Evolutionary conservation across 2,797 vertebrate species (phyloP).

Genomic region (Sebastes trivittatus): DNA sequence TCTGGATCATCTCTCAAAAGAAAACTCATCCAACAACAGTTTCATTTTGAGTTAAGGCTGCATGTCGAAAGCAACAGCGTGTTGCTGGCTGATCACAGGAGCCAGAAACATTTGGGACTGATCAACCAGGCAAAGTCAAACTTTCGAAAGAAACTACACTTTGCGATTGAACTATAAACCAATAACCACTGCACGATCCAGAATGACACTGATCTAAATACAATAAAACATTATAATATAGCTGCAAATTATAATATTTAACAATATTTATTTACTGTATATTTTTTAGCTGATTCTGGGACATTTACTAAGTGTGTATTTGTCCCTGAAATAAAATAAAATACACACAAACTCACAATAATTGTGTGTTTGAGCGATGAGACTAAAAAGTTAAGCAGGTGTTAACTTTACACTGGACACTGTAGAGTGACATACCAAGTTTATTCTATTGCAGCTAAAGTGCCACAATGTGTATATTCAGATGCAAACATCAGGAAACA

Average conservation of each 20-base stretch:
- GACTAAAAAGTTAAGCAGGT: background rate
- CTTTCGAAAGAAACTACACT: background rate
- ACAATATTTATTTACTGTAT: background rate
- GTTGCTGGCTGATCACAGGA: background rate
- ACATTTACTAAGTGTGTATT: background rate
- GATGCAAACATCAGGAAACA: background rate
- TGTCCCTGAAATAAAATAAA: background rate
- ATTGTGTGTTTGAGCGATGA: background rate
- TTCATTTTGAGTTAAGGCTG: background rate
- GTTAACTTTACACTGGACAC: background rate
- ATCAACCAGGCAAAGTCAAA: background rate
- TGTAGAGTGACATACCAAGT: background rate
- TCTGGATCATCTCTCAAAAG: background rate
- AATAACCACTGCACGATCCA: background rate
- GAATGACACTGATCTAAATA: background rate
- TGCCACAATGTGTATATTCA: background rate
- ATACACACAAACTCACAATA: background rate
- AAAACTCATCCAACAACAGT: background rate
- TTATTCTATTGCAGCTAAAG: slow-evolving; percentile 5
- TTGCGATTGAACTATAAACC: background rate
- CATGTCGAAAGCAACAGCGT: background rate
- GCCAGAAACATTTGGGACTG: background rate
- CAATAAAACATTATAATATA: background rate
- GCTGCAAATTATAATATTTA: background rate
- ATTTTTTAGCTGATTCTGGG: background rate